Conservation (phyloP, 2,888 invertebrate genomes). For the Podabrus alpinus region DNA sequence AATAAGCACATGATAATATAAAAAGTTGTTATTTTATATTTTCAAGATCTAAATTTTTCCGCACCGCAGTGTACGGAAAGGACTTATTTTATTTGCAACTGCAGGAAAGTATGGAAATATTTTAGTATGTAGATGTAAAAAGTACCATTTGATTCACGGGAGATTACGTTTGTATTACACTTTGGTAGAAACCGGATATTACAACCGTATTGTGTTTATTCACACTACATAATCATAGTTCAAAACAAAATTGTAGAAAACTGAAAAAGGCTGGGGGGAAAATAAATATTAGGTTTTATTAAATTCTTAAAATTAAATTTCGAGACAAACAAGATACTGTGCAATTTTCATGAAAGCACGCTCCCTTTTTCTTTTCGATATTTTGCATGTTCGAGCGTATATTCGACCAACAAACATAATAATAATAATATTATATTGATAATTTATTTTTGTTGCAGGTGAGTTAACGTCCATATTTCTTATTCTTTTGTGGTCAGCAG, state of each 20-base stretch:
- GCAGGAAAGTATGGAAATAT: neutral
- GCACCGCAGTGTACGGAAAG: neutral
- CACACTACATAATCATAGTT: neutral
- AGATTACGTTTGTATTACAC: conserved; percentile 21
- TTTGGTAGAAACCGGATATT: conserved; percentile 15
- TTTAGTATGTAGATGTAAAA: conserved; percentile 8
- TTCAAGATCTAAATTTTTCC: neutral
- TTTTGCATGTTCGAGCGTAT: too few species aligned
- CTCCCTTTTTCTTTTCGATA: neutral
- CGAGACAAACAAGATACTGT: neutral
- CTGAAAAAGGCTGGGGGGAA: neutral
- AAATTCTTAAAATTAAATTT: neutral
- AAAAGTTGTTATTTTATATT: neutral
- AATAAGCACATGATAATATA: neutral
- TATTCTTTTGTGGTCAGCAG: neutral
- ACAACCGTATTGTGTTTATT: conserved; percentile 4
- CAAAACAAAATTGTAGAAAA: conserved; percentile 2
- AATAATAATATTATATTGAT: too few species aligned
- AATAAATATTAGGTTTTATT: neutral
- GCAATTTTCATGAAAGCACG: neutral
- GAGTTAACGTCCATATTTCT: neutral
- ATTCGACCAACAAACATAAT: too few species aligned
- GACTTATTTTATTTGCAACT: neutral
- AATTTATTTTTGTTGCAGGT: neutral
- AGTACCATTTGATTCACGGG: conserved; percentile 12